A percentile compares a stretch with the other conserved stretches of the same genome.
These are phyloP conservation scores for Tenrec ecaudatus DNA, from an alignment of 2,113 vertebrate species.

Conservation along the genomic window DNA sequence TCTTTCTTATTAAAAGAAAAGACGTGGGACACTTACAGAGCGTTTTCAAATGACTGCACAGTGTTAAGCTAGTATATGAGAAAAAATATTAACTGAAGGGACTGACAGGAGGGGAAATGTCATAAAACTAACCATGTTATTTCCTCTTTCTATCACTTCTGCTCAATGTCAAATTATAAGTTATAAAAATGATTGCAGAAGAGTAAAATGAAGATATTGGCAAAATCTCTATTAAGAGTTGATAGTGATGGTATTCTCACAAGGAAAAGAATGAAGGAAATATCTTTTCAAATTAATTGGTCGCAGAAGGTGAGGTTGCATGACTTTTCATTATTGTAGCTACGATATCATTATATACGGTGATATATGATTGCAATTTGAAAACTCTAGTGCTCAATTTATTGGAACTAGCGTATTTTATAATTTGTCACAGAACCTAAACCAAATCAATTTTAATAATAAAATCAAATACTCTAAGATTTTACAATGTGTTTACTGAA, in stretches of 20 bases:
- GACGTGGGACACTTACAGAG: neutral
- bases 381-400: neutral
- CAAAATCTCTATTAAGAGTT: conserved; percentile 17
- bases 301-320: neutral
- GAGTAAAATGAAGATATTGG: conserved; percentile 20
- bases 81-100: conserved; percentile 22
- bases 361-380: neutral
- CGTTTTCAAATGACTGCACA: conserved; percentile 55
- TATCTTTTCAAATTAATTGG: neutral
- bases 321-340: neutral
- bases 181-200: conserved; percentile 41
- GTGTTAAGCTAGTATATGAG: conserved; percentile 9
- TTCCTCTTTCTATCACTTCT: neutral
- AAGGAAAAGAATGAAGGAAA: neutral
- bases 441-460: conserved; percentile 30
- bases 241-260: neutral
- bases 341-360: neutral
- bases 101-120: conserved; percentile 27
- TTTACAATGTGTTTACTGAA: neutral
- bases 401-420: neutral
- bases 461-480: neutral
- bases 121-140: neutral
- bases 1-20: conserved; percentile 53
- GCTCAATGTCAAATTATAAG: conserved; percentile 45
- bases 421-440: neutral